Evolutionary conservation across 2,797 vertebrate genomes (phyloP), one percentile per base, ranked within the genome.

Genomic region (Eulemur rubriventer): DNA sequence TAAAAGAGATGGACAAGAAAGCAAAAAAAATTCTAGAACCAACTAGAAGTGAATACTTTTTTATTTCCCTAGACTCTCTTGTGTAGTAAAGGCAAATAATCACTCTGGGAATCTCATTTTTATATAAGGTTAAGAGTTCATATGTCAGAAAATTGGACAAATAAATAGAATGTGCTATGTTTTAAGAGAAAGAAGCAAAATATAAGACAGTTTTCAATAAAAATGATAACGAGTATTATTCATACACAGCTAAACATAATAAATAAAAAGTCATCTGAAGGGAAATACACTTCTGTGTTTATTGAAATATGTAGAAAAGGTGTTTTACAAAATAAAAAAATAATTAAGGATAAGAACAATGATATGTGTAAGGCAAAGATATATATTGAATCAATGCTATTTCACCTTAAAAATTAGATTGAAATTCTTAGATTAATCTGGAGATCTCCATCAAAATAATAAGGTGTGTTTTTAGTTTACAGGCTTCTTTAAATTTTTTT

Each of bases 141-240:
- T 90, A 96, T 98, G 93, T 98, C 97, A 98, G 82, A 82, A 98
- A 98, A 98, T 97, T 98, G 97, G 69, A 96, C 98, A 98, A 97
- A 98, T 98, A 98, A 98, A 98, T 96, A 96, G 82, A 96, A 78
- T 93, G 0, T 7, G 84, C 65, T 97, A 26, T 7, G 0, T 97
- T 78, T 91, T 94, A 97, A 98, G 95, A 95, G 4, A 97, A 63
- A 97, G 43, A 97, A 94, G 61, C 28, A 97, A 98, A 98, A 95
- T 96, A 63, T 94, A 97, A 97, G 80, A 50, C 30, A 89, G 91
- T 86, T 98, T 98, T 98, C 97, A 98, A 98, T 98, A 98, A 98
- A 98, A 98, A 98, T 98, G 91, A 97, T 98, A 98, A 98, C 97
- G 84, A 96, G 72, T 6, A 76, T 80, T 0, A 13, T 90, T 97